Percentiles rank a stretch among this genome's conserved stretches.
Evolutionary conservation across 2,797 vertebrate genomes (phyloP).

Genomic region (Aldrovandia affinis): DNA sequence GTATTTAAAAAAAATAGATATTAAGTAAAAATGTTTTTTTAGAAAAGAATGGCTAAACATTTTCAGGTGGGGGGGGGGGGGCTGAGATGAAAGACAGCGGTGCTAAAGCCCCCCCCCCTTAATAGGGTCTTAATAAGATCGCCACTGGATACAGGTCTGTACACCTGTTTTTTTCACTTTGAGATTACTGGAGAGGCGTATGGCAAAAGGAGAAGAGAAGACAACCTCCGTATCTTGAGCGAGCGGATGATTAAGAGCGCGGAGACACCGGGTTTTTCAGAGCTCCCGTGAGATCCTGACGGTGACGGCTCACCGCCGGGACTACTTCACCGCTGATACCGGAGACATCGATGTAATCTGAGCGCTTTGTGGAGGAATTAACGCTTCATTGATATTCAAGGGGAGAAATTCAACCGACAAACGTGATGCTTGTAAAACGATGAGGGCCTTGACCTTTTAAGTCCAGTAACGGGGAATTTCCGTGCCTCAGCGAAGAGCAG

Average conservation of each 20-base stretch:
- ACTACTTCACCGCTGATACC: neutral
- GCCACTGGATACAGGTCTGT: too few relatives aligned
- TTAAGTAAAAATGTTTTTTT: too few relatives aligned
- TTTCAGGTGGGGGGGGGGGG: too few relatives aligned
- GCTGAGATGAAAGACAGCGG: too few relatives aligned
- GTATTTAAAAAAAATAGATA: too few relatives aligned
- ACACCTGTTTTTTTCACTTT: neutral
- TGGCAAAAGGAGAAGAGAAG: neutral
- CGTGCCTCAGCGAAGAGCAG: neutral
- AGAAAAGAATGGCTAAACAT: too few relatives aligned
- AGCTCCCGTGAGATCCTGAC: neutral
- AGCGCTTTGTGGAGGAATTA: constrained; percentile 57
- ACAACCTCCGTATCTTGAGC: neutral
- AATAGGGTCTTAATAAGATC: too few relatives aligned
- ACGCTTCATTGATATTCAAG: constrained; percentile 52
- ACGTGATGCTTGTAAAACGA: neutral
- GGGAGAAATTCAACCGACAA: constrained; percentile 8
- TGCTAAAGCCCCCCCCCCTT: too few relatives aligned
- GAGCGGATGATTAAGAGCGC: neutral
- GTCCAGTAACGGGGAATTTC: neutral
- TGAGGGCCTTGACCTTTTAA: neutral
- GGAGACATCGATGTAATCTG: constrained; percentile 57
- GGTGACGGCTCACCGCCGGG: neutral
- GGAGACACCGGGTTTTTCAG: neutral
- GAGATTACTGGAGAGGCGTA: neutral